These are phyloP conservation scores for Hozukius guyotensis DNA, from an alignment of 2,797 vertebrate species.

Conservation along the genomic window DNA sequence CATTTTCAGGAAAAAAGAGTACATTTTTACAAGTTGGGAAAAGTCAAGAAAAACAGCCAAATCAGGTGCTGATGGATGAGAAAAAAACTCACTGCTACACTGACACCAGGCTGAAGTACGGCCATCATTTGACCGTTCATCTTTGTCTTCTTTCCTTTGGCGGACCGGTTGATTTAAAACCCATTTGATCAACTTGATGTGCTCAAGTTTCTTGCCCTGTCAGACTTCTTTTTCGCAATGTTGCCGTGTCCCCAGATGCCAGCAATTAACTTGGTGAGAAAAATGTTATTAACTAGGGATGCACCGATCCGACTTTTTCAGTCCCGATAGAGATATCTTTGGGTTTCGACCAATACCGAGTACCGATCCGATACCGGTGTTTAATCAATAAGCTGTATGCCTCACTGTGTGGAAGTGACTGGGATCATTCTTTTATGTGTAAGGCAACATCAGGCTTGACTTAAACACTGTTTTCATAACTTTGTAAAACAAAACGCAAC, in stretches of 20 bases:
- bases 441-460: too few relatives aligned
- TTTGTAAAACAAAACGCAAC: too few relatives aligned
- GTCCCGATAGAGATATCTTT: too few relatives aligned
- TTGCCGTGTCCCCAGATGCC: background rate
- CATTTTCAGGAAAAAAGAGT: background rate
- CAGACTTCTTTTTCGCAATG: background rate
- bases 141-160: background rate
- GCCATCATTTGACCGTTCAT: background rate
- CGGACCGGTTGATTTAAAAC: background rate
- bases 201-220: background rate
- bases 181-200: background rate
- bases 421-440: too few relatives aligned
- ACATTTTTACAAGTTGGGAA: slow-evolving; percentile 14
- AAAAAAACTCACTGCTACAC: background rate
- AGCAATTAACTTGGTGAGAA: background rate
- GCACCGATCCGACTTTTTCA: too few relatives aligned
- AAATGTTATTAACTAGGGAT: background rate
- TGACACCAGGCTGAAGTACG: background rate
- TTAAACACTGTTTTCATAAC: too few relatives aligned
- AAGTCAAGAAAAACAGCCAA: slow-evolving; percentile 26
- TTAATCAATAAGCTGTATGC: too few relatives aligned
- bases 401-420: too few relatives aligned
- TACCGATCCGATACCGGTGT: too few relatives aligned
- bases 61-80: slow-evolving; percentile 13
- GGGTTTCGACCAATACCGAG: too few relatives aligned